A percentile compares a stretch with the other conserved stretches of the same genome.
Conservation (phyloP, 2,113 vertebrate species). For the Phodopus roborovskii region DNA sequence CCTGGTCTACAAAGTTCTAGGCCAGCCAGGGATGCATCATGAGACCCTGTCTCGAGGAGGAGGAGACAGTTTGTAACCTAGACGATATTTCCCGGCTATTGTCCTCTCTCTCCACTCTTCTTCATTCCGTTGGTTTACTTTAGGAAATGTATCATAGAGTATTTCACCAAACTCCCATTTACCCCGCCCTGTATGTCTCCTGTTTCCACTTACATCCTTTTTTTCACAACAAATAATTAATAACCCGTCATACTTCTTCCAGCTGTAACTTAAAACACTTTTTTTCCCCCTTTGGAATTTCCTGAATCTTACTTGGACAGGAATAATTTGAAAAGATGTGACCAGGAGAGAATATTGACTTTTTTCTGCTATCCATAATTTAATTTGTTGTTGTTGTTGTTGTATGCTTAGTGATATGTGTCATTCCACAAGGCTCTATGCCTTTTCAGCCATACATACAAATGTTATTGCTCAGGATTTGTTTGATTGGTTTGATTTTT, state of each 20-base stretch:
- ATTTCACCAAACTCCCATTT: not conserved
- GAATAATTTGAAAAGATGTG: conserved; percentile 16
- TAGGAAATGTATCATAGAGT: not conserved
- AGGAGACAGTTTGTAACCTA: not conserved
- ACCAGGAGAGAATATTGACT: not conserved
- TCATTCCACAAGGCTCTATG: not conserved
- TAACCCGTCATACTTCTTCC: not conserved
- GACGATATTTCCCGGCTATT: not conserved
- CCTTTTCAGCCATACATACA: not conserved
- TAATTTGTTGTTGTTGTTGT: not conserved
- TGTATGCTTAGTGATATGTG: not conserved
- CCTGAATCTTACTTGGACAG: not conserved
- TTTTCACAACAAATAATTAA: conserved; percentile 10
- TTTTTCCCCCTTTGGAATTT: not conserved
- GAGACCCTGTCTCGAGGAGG: not conserved
- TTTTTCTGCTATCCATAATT: not conserved
- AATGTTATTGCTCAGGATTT: not conserved
- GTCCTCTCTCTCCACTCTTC: not conserved
- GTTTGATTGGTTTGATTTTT: not conserved
- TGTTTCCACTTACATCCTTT: not conserved
- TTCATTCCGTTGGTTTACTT: not conserved
- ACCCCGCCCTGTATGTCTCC: not conserved
- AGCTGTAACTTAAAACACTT: conserved; percentile 17
- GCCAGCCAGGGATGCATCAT: not conserved
- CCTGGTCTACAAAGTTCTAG: not conserved